These are phyloP conservation scores for Dermochelys coriacea DNA, from an alignment of 2,797 vertebrate species.

Conservation along the genomic window DNA sequence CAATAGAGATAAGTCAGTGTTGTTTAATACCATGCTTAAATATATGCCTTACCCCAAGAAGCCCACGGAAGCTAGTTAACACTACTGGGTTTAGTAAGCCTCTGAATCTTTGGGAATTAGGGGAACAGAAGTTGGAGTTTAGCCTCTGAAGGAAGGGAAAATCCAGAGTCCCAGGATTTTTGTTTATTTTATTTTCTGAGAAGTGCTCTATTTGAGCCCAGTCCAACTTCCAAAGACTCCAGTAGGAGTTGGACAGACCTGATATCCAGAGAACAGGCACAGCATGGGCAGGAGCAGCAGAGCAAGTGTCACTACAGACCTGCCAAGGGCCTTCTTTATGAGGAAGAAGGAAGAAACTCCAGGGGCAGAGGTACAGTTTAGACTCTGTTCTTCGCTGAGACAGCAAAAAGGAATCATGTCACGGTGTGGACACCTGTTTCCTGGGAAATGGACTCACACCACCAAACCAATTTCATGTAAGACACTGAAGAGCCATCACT, in stretches of 20 bases:
- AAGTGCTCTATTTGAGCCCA: fast-evolving
- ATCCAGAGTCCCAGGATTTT: background rate
- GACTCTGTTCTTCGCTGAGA: background rate
- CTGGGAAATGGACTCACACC: background rate
- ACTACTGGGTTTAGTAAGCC: background rate
- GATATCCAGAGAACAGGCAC: background rate
- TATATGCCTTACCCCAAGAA: background rate
- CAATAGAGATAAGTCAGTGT: conserved; percentile 21
- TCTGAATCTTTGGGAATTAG: conserved; percentile 29
- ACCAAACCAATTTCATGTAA: background rate
- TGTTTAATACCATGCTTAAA: conserved; percentile 38
- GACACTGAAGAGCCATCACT: background rate
- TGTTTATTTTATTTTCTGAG: background rate
- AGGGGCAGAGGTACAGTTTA: background rate
- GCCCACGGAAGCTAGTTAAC: background rate
- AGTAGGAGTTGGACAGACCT: background rate
- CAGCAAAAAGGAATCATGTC: background rate
- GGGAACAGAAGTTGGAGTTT: background rate
- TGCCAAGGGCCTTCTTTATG: background rate
- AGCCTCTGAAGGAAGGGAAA: conserved; percentile 23
- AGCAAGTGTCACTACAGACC: background rate
- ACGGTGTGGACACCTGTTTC: background rate
- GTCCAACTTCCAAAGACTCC: background rate
- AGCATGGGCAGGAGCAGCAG: fast-evolving
- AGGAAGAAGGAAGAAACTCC: background rate